Conservation (phyloP, 2,797 vertebrate species). For the Gymnoscopelus microlampas region DNA sequence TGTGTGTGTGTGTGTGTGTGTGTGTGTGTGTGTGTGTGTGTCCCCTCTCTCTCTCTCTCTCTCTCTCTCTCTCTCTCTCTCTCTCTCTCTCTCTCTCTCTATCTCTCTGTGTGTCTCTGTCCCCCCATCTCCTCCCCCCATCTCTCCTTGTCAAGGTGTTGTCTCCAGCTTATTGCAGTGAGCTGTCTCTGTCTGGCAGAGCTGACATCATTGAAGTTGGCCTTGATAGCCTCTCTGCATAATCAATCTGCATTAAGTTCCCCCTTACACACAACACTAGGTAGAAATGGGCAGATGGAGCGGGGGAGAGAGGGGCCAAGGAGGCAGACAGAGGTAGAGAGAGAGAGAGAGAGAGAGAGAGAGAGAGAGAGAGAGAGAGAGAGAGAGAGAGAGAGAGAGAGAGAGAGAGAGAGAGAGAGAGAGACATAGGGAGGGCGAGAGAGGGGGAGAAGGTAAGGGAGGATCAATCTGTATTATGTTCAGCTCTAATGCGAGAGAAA, state of each 20-base stretch:
- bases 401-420: not conserved
- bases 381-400: not conserved
- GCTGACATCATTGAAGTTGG: slow-evolving; percentile 34
- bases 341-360: slow-evolving; percentile 15
- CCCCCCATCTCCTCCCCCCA: not conserved
- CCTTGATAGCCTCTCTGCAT: slow-evolving; percentile 33
- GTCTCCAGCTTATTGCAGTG: slow-evolving; percentile 31
- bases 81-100: slow-evolving; percentile 18
- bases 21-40: too few species aligned
- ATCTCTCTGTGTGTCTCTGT: slow-evolving; percentile 9
- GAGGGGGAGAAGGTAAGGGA: not conserved
- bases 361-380: not conserved
- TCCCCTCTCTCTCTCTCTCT: slow-evolving; percentile 11
- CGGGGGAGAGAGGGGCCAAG: not conserved
- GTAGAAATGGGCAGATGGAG: slow-evolving; percentile 12
- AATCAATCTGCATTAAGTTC: slow-evolving; percentile 48
- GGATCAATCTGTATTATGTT: too few species aligned
- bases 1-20: too few species aligned
- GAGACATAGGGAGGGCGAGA: not conserved
- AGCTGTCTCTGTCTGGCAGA: slow-evolving; percentile 11
- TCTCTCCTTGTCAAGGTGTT: not conserved
- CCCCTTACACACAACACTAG: slow-evolving; percentile 17
- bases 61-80: slow-evolving; percentile 14
- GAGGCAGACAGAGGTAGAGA: not conserved
- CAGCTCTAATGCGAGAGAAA: too few species aligned